Evolutionary conservation across 2,113 vertebrate genomes (phyloP).

Genomic region (Tenrec ecaudatus): DNA sequence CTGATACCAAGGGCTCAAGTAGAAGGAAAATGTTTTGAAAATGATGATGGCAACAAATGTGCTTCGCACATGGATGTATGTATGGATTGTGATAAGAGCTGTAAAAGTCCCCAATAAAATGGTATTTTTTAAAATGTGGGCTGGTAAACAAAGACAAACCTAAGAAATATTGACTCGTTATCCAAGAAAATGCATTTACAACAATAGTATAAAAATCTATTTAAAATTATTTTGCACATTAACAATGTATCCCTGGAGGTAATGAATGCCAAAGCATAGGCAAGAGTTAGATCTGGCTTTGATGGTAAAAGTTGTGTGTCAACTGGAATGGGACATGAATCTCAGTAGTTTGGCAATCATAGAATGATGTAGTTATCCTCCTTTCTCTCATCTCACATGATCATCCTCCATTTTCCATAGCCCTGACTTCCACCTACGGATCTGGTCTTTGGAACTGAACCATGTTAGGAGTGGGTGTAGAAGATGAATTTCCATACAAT

Average conservation of each 20-base stretch:
- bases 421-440: background rate
- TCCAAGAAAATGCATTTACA: background rate
- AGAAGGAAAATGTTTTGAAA: no score
- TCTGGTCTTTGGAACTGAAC: background rate
- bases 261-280: background rate
- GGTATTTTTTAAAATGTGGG: background rate
- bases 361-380: background rate
- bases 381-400: no score
- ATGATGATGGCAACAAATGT: no score
- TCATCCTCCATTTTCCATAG: background rate
- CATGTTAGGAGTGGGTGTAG: background rate
- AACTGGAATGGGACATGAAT: no score
- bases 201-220: background rate
- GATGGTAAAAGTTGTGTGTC: background rate
- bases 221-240: no score
- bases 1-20: no score
- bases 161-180: background rate
- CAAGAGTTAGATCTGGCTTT: background rate
- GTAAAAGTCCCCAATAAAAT: no score
- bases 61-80: no score
- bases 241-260: background rate
- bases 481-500: background rate
- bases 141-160: constrained; percentile 44
- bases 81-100: no score
- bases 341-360: background rate